Percentiles rank a stretch among this genome's conserved stretches.
phyloP scores from a whole-genome alignment of 2,797 vertebrate genomes.

The Enteromius argenteus region DNA sequence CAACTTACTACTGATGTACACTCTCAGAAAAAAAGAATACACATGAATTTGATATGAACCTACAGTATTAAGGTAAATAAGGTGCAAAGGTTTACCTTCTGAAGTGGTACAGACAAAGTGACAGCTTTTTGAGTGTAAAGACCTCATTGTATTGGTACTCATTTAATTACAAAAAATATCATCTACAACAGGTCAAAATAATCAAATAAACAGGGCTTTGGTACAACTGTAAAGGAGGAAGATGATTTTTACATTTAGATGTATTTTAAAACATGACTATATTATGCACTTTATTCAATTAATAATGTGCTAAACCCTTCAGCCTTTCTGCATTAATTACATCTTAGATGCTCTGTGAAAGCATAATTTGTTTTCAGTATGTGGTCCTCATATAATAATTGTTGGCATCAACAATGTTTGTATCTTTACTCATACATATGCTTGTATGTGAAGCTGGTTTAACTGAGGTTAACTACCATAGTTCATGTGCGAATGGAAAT shows the following conservation, averaged over 20 bases:
- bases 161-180: not conserved
- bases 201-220: not conserved
- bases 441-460: not conserved
- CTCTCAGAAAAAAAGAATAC: not conserved
- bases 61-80: not conserved
- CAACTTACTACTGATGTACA: not conserved
- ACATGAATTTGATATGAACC: not conserved
- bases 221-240: not conserved
- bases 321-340: constrained; percentile 1
- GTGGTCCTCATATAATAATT: constrained; percentile 14
- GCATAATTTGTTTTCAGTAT: not conserved
- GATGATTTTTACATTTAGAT: not conserved
- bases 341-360: constrained; percentile 7
- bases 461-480: not conserved
- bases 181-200: not conserved
- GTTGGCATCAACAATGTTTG: not conserved
- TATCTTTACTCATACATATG: constrained; percentile 5
- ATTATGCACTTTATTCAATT: constrained; percentile 13
- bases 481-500: not conserved
- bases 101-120: not conserved
- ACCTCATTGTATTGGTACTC: not conserved
- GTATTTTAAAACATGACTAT: not conserved
- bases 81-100: not conserved
- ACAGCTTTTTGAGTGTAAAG: not conserved
- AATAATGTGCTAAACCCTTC: constrained; percentile 48